Evolutionary conservation across 2,888 invertebrate genomes (phyloP).

Genomic region (Megastigmus dorsalis): DNA sequence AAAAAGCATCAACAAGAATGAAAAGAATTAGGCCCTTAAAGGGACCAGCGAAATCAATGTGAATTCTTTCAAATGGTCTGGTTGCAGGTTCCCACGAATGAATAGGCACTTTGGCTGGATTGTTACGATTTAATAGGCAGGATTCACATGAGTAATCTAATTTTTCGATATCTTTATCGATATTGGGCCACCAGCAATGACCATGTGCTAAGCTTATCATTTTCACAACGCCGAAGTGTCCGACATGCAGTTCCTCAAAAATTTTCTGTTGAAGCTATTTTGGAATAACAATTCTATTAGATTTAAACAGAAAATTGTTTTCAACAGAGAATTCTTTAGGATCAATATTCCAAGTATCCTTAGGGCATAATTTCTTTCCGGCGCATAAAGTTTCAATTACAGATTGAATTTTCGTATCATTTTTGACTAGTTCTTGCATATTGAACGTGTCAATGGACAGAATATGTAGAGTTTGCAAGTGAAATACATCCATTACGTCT

Average conservation of each 20-base stretch:
- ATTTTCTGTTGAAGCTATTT: conserved; percentile 36
- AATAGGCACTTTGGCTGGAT: conserved; percentile 39
- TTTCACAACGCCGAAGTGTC: conserved; percentile 58
- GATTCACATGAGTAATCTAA: conserved; percentile 28
- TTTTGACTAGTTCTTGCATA: neutral
- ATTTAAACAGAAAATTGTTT: conserved; percentile 31
- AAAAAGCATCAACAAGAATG: conserved; percentile 53
- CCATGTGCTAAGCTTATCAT: conserved; percentile 58
- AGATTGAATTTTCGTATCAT: neutral
- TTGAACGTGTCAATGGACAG: neutral
- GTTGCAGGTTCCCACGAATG: conserved; percentile 52
- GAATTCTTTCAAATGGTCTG: conserved; percentile 52
- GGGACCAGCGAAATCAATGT: conserved; percentile 54
- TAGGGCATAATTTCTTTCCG: neutral
- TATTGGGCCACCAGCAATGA: conserved; percentile 57
- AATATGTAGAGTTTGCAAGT: neutral
- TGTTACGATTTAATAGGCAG: conserved; percentile 41
- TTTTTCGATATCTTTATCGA: conserved; percentile 53
- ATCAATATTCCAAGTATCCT: conserved; percentile 12
- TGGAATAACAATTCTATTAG: conserved; percentile 41
- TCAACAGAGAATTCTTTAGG: conserved; percentile 11
- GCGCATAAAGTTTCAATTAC: neutral
- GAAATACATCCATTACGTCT: conserved; percentile 8
- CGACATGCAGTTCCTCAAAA: conserved; percentile 56
- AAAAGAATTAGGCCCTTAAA: conserved; percentile 50